Base-by-base conservation (phyloP, 2,113 vertebrate genomes). In the Struthio camelus region DNA sequence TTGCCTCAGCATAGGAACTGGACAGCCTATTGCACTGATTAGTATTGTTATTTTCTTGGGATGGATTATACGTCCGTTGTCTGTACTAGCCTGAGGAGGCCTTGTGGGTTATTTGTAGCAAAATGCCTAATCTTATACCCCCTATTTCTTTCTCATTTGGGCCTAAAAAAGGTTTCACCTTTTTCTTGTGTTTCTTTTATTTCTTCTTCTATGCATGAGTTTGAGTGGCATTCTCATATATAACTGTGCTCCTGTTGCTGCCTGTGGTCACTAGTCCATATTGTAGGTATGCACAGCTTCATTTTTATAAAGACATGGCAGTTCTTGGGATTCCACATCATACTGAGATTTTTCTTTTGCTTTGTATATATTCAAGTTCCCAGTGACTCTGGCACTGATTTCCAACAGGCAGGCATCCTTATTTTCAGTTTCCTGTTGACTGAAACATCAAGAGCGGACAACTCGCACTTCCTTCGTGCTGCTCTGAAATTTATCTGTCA, bases 51-150 rank as follows among this genome's bases (percentile, higher is more conserved):
- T 91, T 96, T 89, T 85, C 78, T 87, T 42, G 32, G 30, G 32
- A 3, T 95, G 89, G 89, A 85, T 87, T 72, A 70, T 71, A 51
- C 51, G 77, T 87, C 85, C 91, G 51, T 51, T 79, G 9, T 91
- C 71, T 80, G 40, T 75, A 34, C n/a, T 40, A 82, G 93, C 91
- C 95, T 61, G 75, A 91, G 93, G 93, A 96, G 62, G 25, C 12
- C 94, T 89, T 85, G 24, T 61, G 48, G 91, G 30, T 76, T 87
- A 77, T 84, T 92, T 96, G 78, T 53, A 87, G 82, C 23, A 58
- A 87, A 89, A 82, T 50, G 14, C 44, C 66, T 85, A 32, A 69
- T 89, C 89, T 96, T 78, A 69, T 59, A 82, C 24, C 9, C 82
- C 61, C 87, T 82, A 76, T 87, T 93, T 93, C 42, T 93, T 89